Base-by-base conservation (phyloP, 2,113 vertebrate species). In the Eretmochelys imbricata region DNA sequence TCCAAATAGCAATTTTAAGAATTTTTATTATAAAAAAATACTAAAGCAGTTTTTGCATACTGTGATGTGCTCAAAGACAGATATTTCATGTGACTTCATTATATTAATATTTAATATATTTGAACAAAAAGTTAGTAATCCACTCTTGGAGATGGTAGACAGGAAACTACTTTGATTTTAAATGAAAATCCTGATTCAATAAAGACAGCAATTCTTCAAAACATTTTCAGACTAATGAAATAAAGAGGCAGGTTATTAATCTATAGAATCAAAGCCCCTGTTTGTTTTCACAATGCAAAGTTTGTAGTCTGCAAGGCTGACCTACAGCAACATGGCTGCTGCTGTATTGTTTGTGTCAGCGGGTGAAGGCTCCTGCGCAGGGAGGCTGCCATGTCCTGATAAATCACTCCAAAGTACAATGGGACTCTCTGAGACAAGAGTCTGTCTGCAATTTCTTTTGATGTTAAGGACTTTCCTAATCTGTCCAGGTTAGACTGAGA, bases 301-400 rank as follows among this genome's bases (percentile, higher is more conserved):
- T 79, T 31, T 42, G 87, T 10, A n/a, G 96, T 49, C 87, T 51
- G 80, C 91, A 95, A 97, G 97, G 86, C 96, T 92, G 93, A 94
- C 94, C 86, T 9, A 5, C 93, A 87, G 96, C 90, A 89, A 38
- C 87, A 4, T 0, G 20, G 87, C 85, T 1, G 46, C 87, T 59
- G 69, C 48, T 42, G 38, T 35, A 98, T 94, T 94, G 87, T 93
- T 89, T 92, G 89, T 95, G 98, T 93, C 98, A 97, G 98, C 92
- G 13, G 98, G 98, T 95, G 97, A 97, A 96, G 98, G 97, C 97
- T 98, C 98, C 94, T 1, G 93, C 89, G 89, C 92, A 57, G 96
- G 72, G 87, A 57, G 93, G 88, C 90, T 76, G 89, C 51, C 84
- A 84, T 83, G 91, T 89, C 14, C 72, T 62, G 69, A 97, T 98